A percentile compares a stretch with the other conserved stretches of the same genome.
Evolutionary conservation across 2,888 invertebrate genomes (phyloP).

Genomic region (Malachius bipustulatus): DNA sequence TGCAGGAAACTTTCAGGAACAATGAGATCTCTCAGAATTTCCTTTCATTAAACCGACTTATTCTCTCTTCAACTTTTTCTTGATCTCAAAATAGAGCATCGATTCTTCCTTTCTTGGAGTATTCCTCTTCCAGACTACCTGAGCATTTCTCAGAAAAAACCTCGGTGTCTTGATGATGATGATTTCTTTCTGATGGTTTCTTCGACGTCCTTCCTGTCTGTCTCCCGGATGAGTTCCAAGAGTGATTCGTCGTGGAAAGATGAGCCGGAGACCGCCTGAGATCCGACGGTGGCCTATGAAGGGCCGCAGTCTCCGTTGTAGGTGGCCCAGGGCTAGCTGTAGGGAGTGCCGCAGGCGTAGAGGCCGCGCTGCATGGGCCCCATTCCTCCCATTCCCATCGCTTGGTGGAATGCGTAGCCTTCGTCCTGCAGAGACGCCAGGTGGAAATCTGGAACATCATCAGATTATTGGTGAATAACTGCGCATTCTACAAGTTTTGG

Average conservation of each 20-base stretch:
- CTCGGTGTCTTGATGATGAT: too few species aligned
- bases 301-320: conserved; percentile 41
- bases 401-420: conserved; percentile 42
- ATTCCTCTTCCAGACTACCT: too few species aligned
- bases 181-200: too few species aligned
- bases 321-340: conserved; percentile 43
- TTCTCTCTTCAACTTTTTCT: too few species aligned
- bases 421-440: conserved; percentile 42
- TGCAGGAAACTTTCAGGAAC: too few species aligned
- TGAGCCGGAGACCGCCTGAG: conserved; percentile 35
- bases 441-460: conserved; percentile 40
- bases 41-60: too few species aligned
- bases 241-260: conserved; percentile 28
- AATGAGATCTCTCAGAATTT: too few species aligned
- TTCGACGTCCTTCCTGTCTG: too few species aligned
- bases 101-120: too few species aligned
- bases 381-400: conserved; percentile 42
- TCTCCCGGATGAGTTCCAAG: neutral
- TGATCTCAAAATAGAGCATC: too few species aligned
- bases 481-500: conserved; percentile 16
- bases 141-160: too few species aligned
- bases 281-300: conserved; percentile 35
- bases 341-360: conserved; percentile 41
- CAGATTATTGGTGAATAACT: conserved; percentile 8
- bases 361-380: conserved; percentile 41